phyloP scores from a whole-genome alignment of 2,888 invertebrate species.

The Hypolimnas misippus region DNA sequence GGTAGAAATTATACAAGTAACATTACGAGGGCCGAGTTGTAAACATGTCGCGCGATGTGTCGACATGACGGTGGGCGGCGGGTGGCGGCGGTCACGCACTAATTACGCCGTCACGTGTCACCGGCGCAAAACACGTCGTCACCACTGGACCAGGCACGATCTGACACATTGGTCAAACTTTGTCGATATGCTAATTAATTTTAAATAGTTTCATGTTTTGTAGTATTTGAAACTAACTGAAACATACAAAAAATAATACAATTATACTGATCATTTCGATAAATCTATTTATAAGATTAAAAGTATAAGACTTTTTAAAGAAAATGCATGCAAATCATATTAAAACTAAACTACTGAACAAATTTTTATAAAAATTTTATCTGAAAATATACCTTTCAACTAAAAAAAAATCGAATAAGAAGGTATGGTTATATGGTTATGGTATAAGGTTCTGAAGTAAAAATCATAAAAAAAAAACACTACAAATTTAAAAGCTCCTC shows the following conservation, averaged over 20 bases:
- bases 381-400: too few species aligned
- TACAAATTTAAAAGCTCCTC: too few species aligned
- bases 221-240: background rate
- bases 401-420: too few species aligned
- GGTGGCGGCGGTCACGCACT: constrained; percentile 66
- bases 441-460: too few species aligned
- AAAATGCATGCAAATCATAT: too few species aligned
- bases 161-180: constrained; percentile 31
- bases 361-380: too few species aligned
- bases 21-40: constrained; percentile 46
- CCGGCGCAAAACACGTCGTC: constrained; percentile 69
- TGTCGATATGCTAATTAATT: constrained; percentile 43
- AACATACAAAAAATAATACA: background rate
- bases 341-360: too few species aligned
- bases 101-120: constrained; percentile 77
- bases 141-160: constrained; percentile 47
- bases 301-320: too few species aligned
- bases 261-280: too few species aligned
- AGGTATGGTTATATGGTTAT: too few species aligned
- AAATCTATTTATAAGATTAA: too few species aligned
- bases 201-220: constrained; percentile 22
- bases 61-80: constrained; percentile 54
- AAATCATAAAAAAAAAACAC: too few species aligned
- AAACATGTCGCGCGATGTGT: constrained; percentile 51
- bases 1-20: constrained; percentile 28